A percentile compares a stretch with the other conserved stretches of the same genome.
phyloP scores from a whole-genome alignment of 2,113 vertebrate species.

The Sphaerodactylus townsendi region DNA sequence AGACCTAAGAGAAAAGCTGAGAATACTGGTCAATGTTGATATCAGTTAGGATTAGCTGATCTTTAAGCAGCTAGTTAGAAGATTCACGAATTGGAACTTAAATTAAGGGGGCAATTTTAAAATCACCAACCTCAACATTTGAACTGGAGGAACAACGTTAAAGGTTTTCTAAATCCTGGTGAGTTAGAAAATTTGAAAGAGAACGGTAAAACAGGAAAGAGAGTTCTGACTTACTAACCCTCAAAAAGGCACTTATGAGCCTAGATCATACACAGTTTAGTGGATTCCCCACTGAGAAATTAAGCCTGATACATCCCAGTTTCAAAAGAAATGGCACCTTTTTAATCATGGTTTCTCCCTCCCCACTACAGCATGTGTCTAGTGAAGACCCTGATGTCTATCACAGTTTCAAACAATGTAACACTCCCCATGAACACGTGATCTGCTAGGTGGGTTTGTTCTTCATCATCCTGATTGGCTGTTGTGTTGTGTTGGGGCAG shows the following conservation, averaged over 20 bases:
- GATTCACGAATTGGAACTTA: not conserved
- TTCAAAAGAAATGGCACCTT: no score
- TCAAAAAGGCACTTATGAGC: not conserved
- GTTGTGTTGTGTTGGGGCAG: no score
- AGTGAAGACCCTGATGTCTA: no score
- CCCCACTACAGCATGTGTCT: no score
- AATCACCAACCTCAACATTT: not conserved
- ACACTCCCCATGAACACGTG: no score
- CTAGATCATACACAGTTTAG: not conserved
- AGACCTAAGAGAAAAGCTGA: fast-evolving
- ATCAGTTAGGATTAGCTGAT: not conserved
- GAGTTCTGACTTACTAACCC: not conserved
- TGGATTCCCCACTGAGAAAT: no score
- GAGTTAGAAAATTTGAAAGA: not conserved
- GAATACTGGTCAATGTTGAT: not conserved
- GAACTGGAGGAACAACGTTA: not conserved
- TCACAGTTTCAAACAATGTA: no score
- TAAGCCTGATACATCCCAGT: no score
- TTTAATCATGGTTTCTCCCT: no score
- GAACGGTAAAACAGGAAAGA: no score
- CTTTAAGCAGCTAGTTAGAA: not conserved
- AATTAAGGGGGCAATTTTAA: not conserved
- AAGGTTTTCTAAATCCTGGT: not conserved
- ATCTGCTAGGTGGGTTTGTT: no score
- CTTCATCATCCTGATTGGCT: no score